Percentiles rank a stretch among this genome's conserved stretches.
phyloP scores from a whole-genome alignment of 2,888 invertebrate genomes.

The Baccha elongata region DNA sequence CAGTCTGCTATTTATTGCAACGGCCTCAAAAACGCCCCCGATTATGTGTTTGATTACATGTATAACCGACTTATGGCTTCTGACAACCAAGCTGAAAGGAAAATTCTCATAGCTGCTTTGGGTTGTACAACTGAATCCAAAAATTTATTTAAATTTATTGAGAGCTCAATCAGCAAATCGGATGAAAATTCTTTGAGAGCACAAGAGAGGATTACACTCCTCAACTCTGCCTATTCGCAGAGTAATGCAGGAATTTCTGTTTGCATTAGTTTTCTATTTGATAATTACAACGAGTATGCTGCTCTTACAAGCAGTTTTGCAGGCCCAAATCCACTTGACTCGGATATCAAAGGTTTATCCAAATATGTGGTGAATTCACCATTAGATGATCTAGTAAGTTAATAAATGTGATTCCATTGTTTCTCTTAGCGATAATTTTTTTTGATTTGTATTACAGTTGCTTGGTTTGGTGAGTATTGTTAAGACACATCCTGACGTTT shows the following conservation, averaged over 20 bases:
- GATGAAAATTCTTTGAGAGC: constrained; percentile 74
- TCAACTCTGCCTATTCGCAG: constrained; percentile 77
- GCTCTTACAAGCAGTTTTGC: constrained; percentile 76
- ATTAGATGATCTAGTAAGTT: constrained; percentile 76
- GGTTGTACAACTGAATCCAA: constrained; percentile 86
- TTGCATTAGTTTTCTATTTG: constrained; percentile 83
- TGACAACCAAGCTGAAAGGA: constrained; percentile 85
- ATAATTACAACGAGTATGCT: constrained; percentile 79
- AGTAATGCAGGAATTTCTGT: constrained; percentile 82
- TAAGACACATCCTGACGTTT: constrained; percentile 74
- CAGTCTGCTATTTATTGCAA: constrained; percentile 80
- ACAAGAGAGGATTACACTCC: constrained; percentile 78
- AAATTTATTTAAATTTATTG: constrained; percentile 83
- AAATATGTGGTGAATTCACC: constrained; percentile 75
- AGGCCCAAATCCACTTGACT: constrained; percentile 76
- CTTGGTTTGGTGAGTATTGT: constrained; percentile 76
- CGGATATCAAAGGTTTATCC: constrained; percentile 77
- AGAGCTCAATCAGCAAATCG: constrained; percentile 76
- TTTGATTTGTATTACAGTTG: constrained; percentile 69
- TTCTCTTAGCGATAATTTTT: not conserved
- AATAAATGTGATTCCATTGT: too few species aligned
- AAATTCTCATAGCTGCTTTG: constrained; percentile 85
- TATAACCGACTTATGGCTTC: constrained; percentile 84
- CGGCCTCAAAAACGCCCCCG: constrained; percentile 80
- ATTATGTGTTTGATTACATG: constrained; percentile 86